phyloP scores from a whole-genome alignment of 2,797 vertebrate genomes.

The Neopelma chrysocephalum region DNA sequence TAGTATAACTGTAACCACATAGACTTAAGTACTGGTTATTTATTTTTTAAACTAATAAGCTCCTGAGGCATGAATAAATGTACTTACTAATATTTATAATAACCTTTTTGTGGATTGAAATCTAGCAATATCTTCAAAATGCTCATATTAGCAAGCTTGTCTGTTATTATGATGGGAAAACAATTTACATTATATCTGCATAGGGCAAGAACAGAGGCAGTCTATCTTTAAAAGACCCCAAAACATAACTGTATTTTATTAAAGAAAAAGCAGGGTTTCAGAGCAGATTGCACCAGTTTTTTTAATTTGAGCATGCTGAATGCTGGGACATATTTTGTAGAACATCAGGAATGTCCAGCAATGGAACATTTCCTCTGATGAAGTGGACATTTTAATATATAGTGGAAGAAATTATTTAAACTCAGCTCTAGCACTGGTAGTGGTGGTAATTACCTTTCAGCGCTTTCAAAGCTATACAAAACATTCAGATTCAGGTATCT shows the following conservation, averaged over 20 bases:
- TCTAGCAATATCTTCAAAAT: neutral
- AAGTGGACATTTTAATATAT: neutral
- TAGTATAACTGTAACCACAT: neutral
- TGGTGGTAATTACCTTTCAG: neutral
- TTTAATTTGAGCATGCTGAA: neutral
- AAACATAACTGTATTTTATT: neutral
- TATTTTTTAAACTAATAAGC: neutral
- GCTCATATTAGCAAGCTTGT: neutral
- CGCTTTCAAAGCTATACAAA: neutral
- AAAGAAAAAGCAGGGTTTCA: neutral
- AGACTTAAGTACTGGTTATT: neutral
- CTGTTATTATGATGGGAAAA: neutral
- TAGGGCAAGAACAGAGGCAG: neutral
- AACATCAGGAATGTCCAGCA: neutral
- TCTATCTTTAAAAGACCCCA: neutral
- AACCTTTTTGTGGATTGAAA: neutral
- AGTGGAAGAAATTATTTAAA: neutral
- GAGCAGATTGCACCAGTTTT: neutral
- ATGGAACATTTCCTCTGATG: neutral
- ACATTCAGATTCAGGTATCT: neutral
- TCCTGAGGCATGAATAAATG: neutral
- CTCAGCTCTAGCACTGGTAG: neutral
- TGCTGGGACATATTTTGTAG: neutral
- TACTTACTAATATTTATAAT: neutral
- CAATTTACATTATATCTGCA: neutral